Evolutionary conservation across 1,140 invertebrate genomes (phyloP).

Genomic region (Lethocerus indicus): DNA sequence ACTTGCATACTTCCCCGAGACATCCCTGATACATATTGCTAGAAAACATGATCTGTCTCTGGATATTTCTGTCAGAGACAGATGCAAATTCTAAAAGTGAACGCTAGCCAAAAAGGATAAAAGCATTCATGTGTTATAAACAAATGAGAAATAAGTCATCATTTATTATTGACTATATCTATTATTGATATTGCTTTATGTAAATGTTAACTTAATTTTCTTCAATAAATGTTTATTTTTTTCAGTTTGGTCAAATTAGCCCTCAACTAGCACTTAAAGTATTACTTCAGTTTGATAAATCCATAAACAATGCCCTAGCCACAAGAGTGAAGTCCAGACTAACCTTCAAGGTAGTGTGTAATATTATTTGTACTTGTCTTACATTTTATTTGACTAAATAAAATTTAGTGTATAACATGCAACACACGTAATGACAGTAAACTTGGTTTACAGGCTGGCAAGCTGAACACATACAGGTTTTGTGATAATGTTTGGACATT

Average conservation of each 20-base stretch:
- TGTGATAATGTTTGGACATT: slow-evolving; percentile 99
- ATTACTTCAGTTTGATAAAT: slow-evolving; percentile 89
- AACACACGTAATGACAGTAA: background rate
- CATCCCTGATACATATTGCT: too few species aligned
- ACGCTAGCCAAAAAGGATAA: too few species aligned
- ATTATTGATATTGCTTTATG: background rate
- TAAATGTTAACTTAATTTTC: background rate
- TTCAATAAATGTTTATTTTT: slow-evolving; percentile 23
- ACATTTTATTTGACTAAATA: background rate
- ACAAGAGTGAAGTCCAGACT: slow-evolving; percentile 80
- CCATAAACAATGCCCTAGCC: slow-evolving; percentile 88
- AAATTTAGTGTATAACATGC: background rate
- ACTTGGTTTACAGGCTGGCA: slow-evolving; percentile 53
- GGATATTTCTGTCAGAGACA: too few species aligned
- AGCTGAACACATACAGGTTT: slow-evolving; percentile 96
- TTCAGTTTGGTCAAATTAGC: slow-evolving; percentile 90
- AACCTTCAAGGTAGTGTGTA: slow-evolving; percentile 62
- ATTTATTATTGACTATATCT: background rate
- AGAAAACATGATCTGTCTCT: too few species aligned
- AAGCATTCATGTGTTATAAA: too few species aligned
- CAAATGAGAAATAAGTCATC: too few species aligned
- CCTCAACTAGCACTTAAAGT: slow-evolving; percentile 83
- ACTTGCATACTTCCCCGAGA: too few species aligned
- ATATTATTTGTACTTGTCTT: background rate
- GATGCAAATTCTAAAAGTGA: too few species aligned